Evolutionary conservation across 2,113 vertebrate genomes (phyloP).

Genomic region (Nasalis larvatus): DNA sequence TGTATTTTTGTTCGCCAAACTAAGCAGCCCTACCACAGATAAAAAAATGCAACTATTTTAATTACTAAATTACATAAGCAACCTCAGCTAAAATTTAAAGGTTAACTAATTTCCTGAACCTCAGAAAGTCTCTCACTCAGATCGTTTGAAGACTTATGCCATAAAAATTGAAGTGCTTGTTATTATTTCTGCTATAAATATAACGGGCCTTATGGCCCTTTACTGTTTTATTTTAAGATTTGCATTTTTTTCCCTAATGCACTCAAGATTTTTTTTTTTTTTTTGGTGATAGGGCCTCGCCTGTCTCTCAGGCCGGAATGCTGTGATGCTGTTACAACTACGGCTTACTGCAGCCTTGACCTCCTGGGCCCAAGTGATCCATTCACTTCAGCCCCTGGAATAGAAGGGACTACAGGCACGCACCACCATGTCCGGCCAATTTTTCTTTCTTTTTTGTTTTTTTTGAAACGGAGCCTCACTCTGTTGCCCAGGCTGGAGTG

Average conservation of each 20-base stretch:
- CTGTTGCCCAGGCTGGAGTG: too few relatives aligned
- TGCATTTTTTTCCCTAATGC: constrained; percentile 16
- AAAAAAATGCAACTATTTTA: background rate
- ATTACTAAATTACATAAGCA: background rate
- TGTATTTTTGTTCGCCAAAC: background rate
- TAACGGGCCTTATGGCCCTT: background rate
- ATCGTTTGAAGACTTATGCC: background rate
- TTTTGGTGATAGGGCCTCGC: too few relatives aligned
- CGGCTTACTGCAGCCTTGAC: too few relatives aligned
- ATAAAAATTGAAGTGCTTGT: background rate
- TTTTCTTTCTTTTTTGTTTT: too few relatives aligned
- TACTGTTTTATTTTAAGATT: constrained; percentile 10
- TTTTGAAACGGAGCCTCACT: too few relatives aligned
- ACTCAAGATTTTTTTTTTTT: background rate
- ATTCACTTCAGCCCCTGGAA: too few relatives aligned
- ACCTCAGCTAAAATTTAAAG: background rate
- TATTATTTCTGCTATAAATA: background rate
- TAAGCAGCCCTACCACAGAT: background rate
- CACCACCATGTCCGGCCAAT: too few relatives aligned
- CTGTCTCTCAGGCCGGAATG: too few relatives aligned
- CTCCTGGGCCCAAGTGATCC: too few relatives aligned
- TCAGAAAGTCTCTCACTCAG: background rate
- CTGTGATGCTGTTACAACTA: too few relatives aligned
- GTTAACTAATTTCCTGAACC: background rate
- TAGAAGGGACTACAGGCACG: too few relatives aligned